Evolutionary conservation across 2,797 vertebrate genomes (phyloP).

Genomic region (Artibeus lituratus): DNA sequence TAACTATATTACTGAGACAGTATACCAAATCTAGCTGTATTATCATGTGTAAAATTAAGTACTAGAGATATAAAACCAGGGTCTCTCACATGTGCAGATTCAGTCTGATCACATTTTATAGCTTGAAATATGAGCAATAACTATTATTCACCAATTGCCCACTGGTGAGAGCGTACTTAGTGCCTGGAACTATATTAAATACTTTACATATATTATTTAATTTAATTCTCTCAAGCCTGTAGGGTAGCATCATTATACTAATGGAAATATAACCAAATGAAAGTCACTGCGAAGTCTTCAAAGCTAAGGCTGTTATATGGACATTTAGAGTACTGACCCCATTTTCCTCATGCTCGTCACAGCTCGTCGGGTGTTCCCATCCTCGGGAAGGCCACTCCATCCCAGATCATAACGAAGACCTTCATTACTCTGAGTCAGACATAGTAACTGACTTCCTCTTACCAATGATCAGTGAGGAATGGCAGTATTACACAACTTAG

Average conservation of each 20-base stretch:
- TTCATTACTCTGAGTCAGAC: not conserved
- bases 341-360: not conserved
- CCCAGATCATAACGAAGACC: not conserved
- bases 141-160: not conserved
- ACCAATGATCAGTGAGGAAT: not conserved
- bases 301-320: not conserved
- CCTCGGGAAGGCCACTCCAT: not conserved
- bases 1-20: constrained; percentile 8
- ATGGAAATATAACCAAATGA: not conserved
- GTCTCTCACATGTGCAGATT: not conserved
- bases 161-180: not conserved
- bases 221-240: not conserved
- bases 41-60: not conserved
- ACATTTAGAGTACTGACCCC: not conserved
- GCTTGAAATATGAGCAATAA: constrained; percentile 6
- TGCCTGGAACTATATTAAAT: not conserved
- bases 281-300: not conserved
- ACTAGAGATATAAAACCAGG: not conserved
- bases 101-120: constrained; percentile 3
- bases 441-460: not conserved
- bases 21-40: not conserved
- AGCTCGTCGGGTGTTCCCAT: not conserved
- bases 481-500: not conserved
- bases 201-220: not conserved
- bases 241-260: not conserved